These are phyloP conservation scores for Podarcis muralis DNA, from an alignment of 2,113 vertebrate species.

Conservation along the genomic window DNA sequence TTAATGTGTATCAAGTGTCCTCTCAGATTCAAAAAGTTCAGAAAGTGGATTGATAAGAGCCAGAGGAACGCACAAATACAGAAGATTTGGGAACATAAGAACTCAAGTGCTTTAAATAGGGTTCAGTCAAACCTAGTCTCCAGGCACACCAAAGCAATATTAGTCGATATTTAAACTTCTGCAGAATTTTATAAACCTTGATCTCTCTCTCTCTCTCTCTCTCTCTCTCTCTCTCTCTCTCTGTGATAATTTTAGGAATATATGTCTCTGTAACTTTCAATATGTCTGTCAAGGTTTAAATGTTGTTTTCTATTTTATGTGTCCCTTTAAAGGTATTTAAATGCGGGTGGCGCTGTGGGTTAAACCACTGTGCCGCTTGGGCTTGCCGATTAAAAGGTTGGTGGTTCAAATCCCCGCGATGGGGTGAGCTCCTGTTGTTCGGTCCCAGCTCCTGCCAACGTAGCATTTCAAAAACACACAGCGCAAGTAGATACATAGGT, in stretches of 20 bases:
- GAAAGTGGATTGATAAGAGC: neutral
- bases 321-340: neutral
- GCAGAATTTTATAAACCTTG: neutral
- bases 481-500: too few species aligned
- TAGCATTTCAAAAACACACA: too few species aligned
- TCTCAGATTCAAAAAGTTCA: neutral
- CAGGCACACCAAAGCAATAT: neutral
- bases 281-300: neutral
- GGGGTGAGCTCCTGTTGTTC: too few species aligned
- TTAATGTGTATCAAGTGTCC: neutral
- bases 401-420: too few species aligned
- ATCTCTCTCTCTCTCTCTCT: too few species aligned
- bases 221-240: too few species aligned
- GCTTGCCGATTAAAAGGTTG: too few species aligned
- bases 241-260: too few species aligned
- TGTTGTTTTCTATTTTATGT: neutral
- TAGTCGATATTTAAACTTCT: neutral
- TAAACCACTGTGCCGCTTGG: too few species aligned
- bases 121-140: neutral
- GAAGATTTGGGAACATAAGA: neutral
- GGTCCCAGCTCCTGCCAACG: too few species aligned
- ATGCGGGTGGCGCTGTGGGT: too few species aligned
- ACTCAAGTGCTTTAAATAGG: neutral
- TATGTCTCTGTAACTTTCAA: neutral
- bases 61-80: neutral